phyloP scores from a whole-genome alignment of 2,888 invertebrate genomes.

The Morpho helenor region DNA sequence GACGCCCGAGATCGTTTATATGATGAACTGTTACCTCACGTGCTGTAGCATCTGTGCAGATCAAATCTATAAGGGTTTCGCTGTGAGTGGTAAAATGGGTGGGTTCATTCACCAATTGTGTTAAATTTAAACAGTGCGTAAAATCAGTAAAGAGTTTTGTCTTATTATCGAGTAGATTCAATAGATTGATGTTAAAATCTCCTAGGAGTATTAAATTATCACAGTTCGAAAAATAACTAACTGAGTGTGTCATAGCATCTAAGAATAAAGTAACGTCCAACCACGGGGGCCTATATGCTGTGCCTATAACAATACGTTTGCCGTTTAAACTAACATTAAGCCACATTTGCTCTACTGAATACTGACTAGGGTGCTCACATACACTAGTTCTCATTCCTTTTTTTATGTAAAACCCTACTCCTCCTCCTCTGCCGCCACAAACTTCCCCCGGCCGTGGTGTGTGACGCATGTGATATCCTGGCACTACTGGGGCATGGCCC shows the following conservation, averaged over 20 bases:
- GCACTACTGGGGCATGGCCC: conserved; percentile 25
- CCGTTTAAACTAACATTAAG: neutral
- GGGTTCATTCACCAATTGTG: neutral
- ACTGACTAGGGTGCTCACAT: neutral
- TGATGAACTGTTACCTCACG: neutral
- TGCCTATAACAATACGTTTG: neutral
- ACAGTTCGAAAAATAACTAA: conserved; percentile 17
- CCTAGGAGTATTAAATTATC: conserved; percentile 12
- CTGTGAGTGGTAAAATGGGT: neutral
- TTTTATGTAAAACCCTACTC: conserved; percentile 17
- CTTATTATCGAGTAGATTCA: neutral
- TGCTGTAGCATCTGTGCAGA: neutral
- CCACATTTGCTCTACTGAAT: conserved; percentile 28
- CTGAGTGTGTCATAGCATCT: conserved; percentile 23
- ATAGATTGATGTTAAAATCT: conserved; percentile 3
- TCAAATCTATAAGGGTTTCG: neutral
- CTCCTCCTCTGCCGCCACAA: conserved; percentile 13
- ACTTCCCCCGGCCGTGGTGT: conserved; percentile 6
- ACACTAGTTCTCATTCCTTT: neutral
- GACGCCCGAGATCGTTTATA: neutral
- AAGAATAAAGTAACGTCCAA: conserved; percentile 1
- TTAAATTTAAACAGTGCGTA: neutral
- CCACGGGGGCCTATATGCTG: conserved; percentile 2
- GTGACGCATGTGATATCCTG: conserved; percentile 23
- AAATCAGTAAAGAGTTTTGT: neutral